Evolutionary conservation across 2,113 vertebrate genomes (phyloP), one percentile per base, ranked within the genome.

Genomic region (Paratilapia polleni): DNA sequence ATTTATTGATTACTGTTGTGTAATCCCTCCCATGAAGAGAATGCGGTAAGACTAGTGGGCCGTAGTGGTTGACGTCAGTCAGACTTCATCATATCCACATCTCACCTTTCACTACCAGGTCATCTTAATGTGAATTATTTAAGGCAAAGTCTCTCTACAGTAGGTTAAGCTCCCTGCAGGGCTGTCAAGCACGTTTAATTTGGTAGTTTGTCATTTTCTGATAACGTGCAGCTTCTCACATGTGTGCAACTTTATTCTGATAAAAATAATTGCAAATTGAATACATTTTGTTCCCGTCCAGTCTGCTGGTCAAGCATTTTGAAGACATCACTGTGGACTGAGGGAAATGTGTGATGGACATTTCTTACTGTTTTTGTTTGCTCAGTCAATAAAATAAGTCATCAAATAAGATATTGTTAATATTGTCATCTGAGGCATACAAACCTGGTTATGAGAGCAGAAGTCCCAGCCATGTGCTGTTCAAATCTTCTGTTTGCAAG

Each of bases 1-100:
- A 83, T 85, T 92, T 92, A 91, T 94, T 92, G 91, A 94, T 89
- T 6, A 20, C 17, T 10, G 74, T 83, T 87, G 80, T 54, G 64
- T 92, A 83, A 92, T 88, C 52, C 54, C 13, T 49, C 22, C 60
- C 0, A 1, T 78, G 61, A 58, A 66, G 81, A 85, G 79, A 84
- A 47, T 64, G 73, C 4, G 11, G 17, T 58, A 82, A 60, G 60
- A 83, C n/a, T 11, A 54, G 64, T 38, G 68, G 66, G 41, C 54
- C 8, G 7, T 38, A 41, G 58, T 63, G 76, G 84, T 13, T 79
- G 77, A 81, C 4, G 77, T 80, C 83, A 77, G 31, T 26, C 49
- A 11, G 49, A 59, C 70, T 78, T 80, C 59, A 82, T 86, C 88
- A 56, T 74, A 61, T 78, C 82, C 5, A 11, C 14, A 17, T 88